These are phyloP conservation scores for Deroplatys truncata DNA, from an alignment of 2,888 invertebrate species.

Conservation along the genomic window DNA sequence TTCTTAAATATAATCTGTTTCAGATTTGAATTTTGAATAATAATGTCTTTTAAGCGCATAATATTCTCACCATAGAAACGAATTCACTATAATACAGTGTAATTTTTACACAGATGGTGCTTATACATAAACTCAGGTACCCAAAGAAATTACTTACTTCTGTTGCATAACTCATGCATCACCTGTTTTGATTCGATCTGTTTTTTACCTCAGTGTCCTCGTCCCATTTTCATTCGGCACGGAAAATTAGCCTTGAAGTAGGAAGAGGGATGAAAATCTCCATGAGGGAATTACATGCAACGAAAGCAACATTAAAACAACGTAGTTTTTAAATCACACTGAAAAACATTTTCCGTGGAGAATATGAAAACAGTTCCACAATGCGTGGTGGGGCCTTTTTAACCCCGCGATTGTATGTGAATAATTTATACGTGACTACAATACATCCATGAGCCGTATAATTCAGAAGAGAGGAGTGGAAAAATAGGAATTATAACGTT, in stretches of 20 bases:
- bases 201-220: background rate
- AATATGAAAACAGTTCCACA: background rate
- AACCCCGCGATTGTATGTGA: background rate
- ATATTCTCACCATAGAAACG: too few species aligned
- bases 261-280: background rate
- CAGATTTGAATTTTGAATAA: too few species aligned
- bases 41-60: too few species aligned
- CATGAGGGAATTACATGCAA: background rate
- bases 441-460: background rate
- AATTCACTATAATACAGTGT: too few species aligned
- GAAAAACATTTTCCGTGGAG: background rate
- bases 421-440: background rate
- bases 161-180: background rate
- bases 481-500: background rate
- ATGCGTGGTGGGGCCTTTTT: background rate
- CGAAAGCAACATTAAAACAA: background rate
- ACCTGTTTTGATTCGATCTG: background rate
- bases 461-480: background rate
- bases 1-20: too few species aligned
- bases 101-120: too few species aligned
- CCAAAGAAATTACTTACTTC: background rate
- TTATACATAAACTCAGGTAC: too few species aligned
- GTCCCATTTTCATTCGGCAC: background rate
- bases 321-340: background rate
- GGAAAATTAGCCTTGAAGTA: background rate